phyloP scores from a whole-genome alignment of 2,797 vertebrate genomes.

The Ctenopoma multispine region DNA sequence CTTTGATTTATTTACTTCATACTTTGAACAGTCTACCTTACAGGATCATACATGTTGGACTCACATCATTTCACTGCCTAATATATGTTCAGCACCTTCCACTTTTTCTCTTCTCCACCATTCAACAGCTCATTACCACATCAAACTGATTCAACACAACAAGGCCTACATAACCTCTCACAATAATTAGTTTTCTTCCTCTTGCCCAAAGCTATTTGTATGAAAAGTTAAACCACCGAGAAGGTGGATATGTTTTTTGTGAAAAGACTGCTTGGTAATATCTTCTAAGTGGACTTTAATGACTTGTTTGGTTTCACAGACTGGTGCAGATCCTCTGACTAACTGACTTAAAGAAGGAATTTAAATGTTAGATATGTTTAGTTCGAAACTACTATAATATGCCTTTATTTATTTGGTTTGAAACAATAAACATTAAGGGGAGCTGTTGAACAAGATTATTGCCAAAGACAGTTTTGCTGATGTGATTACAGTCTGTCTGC shows the following conservation, averaged over 20 bases:
- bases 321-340: slow-evolving; percentile 10
- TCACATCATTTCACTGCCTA: not conserved
- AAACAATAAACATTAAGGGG: not conserved
- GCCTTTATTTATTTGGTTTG: not conserved
- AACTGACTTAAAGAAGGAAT: slow-evolving; percentile 7
- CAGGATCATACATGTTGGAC: not conserved
- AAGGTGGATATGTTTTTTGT: too few relatives aligned
- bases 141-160: slow-evolving; percentile 9
- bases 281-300: slow-evolving; percentile 2
- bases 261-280: too few relatives aligned
- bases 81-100: not conserved
- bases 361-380: not conserved
- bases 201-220: slow-evolving; percentile 3
- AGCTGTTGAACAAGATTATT: not conserved
- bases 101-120: not conserved
- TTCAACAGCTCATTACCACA: slow-evolving; percentile 3
- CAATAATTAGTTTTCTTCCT: slow-evolving; percentile 23
- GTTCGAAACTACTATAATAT: not conserved
- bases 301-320: slow-evolving; percentile 1
- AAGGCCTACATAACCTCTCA: slow-evolving; percentile 32
- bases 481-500: not conserved
- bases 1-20: too few relatives aligned
- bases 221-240: not conserved
- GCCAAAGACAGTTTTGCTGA: not conserved
- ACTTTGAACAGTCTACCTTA: too few relatives aligned